Base-by-base conservation (phyloP, 2,888 invertebrate species). In the Chloroclysta siterata region DNA sequence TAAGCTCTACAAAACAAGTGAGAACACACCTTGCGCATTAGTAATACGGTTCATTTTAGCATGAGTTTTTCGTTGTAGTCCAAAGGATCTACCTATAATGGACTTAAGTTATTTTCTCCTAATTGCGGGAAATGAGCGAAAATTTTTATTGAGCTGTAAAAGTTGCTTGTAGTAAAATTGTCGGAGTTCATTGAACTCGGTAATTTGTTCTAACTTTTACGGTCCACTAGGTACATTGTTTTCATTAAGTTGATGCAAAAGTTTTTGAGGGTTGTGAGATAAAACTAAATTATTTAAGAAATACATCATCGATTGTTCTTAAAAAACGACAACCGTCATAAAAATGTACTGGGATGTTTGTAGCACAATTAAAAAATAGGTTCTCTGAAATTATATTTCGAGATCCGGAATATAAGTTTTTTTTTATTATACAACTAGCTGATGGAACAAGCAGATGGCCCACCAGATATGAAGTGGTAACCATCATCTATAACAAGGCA, bases 101-200 rank as follows among this genome's bases (percentile, higher is more conserved):
- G 69, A 69, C 69, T 71, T 66, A 65, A 70, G 72, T 75, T 68
- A 73, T 75, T 72, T 76, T 70, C 76, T 71, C 79, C 82, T 85
- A 88, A 88, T 85, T 86, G 85, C 78, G 74, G 82, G 82, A 85
- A 88, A 87, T 84, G 82, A 84, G 82, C 82, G 84, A 85, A 87
- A 83, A 77, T 83, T 88, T 89, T 89, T 88, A 90, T 88, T 72
- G 81, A 72, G 78, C 78, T 74, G 81, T 90, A 89, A 89, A 89
- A 84, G 76, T 76, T 72, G 76, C 78, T 81, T 79, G 85, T 82
- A 85, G 87, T 89, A 88, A 90, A 86, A 82, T 79, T 74, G 76
- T 72, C 71, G 55, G 78, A 80, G 88, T 85, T 88, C 87, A 80
- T 79, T 82, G 86, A 78, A 78, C 86, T 79, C 75, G 65, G 80